Evolutionary conservation across 2,888 invertebrate genomes (phyloP), one percentile per base, ranked within the genome.

Genomic region (Hymenopus coronatus): DNA sequence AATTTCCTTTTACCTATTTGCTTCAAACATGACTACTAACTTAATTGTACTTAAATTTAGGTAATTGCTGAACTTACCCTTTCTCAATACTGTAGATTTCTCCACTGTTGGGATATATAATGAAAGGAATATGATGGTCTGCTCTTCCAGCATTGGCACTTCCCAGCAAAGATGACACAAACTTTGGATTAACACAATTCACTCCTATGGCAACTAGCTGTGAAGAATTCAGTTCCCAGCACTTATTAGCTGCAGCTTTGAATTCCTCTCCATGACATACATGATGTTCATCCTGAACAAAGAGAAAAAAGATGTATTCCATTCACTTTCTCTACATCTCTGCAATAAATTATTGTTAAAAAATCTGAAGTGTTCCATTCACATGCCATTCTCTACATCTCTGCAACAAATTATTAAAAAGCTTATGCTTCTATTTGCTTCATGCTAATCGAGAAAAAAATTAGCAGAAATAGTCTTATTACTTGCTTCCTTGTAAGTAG

Each of bases 61-160:
- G 40, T 40, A 12, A 40, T 40, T 6, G 0, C 28, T 15, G 54
- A 30, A 92, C 94, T 94, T 94, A 96, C 96, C 96, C 93, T 88
- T 93, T 93, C 12, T 92, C 94, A 92, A 95, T 94, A 88, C 96
- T 95, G 94, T 97, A 98, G 92, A 94, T 95, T 93, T 97, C 97
- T 88, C 98, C 98, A 92, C 98, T 98, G 93, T 99, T 99, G 6
- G 99, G 98, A 93, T 99, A 99, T 40, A 97, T 97, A 89, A 99
- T 96, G 89, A 98, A 94, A 3, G 97, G 97, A 90, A 97, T 95
- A 81, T 93, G 93, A 82, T 93, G 92, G 27, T 94, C 93, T 91
- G 93, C 92, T 83, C 94, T 92, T 46, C 93, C 93, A 25, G 93
- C 94, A 91, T 95, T 95, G 91, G 96, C 92, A 84, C 94, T 93